A percentile compares a stretch with the other conserved stretches of the same genome.
These are phyloP conservation scores for Odontamblyopus lacepedii DNA, from an alignment of 2,797 vertebrate genomes.

Conservation along the genomic window DNA sequence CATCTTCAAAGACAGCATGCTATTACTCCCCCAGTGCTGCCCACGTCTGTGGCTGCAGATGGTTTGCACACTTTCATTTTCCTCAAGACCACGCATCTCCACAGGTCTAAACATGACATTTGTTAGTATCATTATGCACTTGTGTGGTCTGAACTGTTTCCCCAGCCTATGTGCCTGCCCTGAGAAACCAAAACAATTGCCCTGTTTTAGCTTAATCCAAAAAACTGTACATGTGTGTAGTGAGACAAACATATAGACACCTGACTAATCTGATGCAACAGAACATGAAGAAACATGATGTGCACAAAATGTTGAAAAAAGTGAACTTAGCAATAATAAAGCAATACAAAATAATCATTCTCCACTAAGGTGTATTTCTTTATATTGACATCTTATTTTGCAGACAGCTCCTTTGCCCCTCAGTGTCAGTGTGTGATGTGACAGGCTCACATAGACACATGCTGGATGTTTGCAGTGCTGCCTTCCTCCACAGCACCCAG, in stretches of 20 bases:
- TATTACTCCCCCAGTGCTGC: slow-evolving; percentile 8
- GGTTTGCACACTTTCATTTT: slow-evolving; percentile 10
- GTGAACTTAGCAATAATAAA: not conserved
- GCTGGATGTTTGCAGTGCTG: slow-evolving; percentile 70
- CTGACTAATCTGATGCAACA: slow-evolving; percentile 50
- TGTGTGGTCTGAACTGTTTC: slow-evolving; percentile 3
- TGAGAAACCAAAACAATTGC: not conserved
- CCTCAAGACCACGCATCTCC: slow-evolving; percentile 4
- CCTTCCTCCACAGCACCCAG: slow-evolving; percentile 67
- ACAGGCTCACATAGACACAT: slow-evolving; percentile 60
- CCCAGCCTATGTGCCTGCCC: not conserved
- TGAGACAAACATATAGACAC: slow-evolving; percentile 31
- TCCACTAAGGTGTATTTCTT: not conserved
- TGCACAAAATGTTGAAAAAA: slow-evolving; percentile 35
- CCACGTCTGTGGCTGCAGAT: slow-evolving; percentile 7
- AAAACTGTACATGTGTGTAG: slow-evolving; percentile 8
- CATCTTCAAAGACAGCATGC: slow-evolving; percentile 4
- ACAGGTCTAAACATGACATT: not conserved
- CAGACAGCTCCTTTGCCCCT: slow-evolving; percentile 29
- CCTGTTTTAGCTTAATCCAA: not conserved
- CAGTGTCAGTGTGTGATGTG: slow-evolving; percentile 25
- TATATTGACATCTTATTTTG: not conserved
- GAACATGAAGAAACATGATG: slow-evolving; percentile 33
- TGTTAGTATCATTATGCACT: too few relatives aligned
- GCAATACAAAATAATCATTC: not conserved